Evolutionary conservation across 1,140 invertebrate species (phyloP).

Genomic region (Tetramorium simillimum): DNA sequence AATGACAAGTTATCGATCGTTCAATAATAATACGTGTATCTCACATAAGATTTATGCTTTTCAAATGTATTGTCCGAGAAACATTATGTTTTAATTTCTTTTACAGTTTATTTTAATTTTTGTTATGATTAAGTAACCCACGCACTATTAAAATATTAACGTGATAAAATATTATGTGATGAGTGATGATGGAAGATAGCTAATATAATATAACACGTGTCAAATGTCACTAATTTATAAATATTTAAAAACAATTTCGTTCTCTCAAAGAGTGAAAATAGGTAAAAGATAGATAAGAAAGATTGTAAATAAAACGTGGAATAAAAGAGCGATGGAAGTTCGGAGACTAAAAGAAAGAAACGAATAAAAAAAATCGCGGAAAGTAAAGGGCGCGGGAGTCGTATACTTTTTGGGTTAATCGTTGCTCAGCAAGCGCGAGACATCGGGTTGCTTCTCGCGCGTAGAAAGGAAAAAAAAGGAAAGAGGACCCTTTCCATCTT

Average conservation of each 20-base stretch:
- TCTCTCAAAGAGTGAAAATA: background rate
- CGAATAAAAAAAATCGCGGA: slow-evolving; percentile 32
- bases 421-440: slow-evolving; percentile 73
- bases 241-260: background rate
- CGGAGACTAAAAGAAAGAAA: background rate
- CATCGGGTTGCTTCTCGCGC: slow-evolving; percentile 67
- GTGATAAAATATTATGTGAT: too few species aligned
- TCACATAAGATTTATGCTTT: background rate
- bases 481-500: slow-evolving; percentile 66
- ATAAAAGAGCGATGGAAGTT: background rate
- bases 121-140: background rate
- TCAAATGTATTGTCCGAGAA: background rate
- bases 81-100: background rate
- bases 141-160: too few species aligned
- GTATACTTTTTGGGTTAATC: slow-evolving; percentile 78
- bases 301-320: background rate
- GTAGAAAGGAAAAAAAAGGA: slow-evolving; percentile 46
- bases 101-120: background rate
- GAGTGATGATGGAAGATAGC: too few species aligned
- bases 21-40: background rate
- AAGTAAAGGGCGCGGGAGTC: slow-evolving; percentile 43
- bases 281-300: background rate
- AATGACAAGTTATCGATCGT: background rate
- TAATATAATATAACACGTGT: background rate
- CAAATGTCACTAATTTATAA: background rate